A percentile compares a stretch with the other conserved stretches of the same genome.
These are phyloP conservation scores for Epizoanthus fatuus DNA, from an alignment of 92 coral and sea anemone genomes.

Conservation along the genomic window DNA sequence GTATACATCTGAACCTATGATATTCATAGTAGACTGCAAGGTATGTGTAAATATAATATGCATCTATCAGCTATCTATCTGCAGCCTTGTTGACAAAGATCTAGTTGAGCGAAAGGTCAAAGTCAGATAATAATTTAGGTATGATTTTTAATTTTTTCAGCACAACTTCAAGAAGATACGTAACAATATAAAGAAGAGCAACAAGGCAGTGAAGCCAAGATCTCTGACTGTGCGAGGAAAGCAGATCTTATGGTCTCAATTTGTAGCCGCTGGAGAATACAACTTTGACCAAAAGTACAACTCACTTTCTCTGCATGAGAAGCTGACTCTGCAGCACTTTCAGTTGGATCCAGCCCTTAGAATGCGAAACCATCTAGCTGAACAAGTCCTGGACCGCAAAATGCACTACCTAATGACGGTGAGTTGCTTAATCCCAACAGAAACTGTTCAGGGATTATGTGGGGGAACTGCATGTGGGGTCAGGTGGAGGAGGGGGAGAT, in stretches of 20 bases:
- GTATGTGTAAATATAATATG: too few relatives aligned
- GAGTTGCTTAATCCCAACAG: too few relatives aligned
- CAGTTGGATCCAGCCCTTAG: slow-evolving; percentile 54
- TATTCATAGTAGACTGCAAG: too few relatives aligned
- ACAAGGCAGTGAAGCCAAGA: slow-evolving; percentile 39
- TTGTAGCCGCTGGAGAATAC: slow-evolving; percentile 49
- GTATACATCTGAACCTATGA: too few relatives aligned
- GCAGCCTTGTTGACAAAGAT: too few relatives aligned
- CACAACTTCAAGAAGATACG: slow-evolving; percentile 74
- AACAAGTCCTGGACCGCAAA: slow-evolving; percentile 64
- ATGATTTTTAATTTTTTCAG: slow-evolving; percentile 25
- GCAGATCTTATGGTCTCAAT: slow-evolving; percentile 59
- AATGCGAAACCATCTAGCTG: slow-evolving; percentile 73
- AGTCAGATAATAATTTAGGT: neutral
- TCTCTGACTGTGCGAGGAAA: slow-evolving; percentile 57
- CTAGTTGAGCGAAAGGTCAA: neutral
- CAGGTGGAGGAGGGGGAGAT: too few relatives aligned
- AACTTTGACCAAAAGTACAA: slow-evolving; percentile 52
- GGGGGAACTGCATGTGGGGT: too few relatives aligned
- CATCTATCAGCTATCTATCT: too few relatives aligned
- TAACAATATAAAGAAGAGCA: slow-evolving; percentile 65
- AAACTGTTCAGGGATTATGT: too few relatives aligned
- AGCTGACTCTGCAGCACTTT: slow-evolving; percentile 67
- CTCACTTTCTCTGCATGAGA: slow-evolving; percentile 60
- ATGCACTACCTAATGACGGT: slow-evolving; percentile 64